Evolutionary conservation across 2,888 invertebrate genomes (phyloP).

Genomic region (Hanleya hanleyi): DNA sequence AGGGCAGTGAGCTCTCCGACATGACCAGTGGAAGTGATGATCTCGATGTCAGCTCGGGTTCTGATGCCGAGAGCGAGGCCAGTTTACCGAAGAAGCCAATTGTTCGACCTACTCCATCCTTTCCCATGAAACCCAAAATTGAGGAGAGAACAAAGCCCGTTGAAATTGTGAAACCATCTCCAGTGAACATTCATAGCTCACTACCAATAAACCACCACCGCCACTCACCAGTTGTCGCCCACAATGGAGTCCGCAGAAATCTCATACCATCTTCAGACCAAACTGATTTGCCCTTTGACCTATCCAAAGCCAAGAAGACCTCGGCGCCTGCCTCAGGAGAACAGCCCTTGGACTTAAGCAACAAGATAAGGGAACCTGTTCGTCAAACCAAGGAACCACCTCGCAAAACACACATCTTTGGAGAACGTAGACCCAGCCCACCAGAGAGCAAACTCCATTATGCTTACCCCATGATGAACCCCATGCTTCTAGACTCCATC

Average conservation of each 20-base stretch:
- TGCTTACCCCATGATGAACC: conserved; percentile 85
- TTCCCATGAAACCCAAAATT: not conserved
- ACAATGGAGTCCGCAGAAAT: not conserved
- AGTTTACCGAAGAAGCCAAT: conserved; percentile 29
- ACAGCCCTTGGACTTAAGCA: conserved; percentile 85
- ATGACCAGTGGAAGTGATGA: conserved; percentile 52
- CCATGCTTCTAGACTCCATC: conserved; percentile 74
- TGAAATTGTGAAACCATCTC: conserved; percentile 5
- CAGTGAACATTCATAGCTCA: not conserved
- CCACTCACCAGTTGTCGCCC: not conserved
- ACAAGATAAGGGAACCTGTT: conserved; percentile 80
- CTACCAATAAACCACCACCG: not conserved
- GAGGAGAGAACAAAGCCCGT: conserved; percentile 12
- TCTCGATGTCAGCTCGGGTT: conserved; percentile 47
- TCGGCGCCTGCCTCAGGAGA: conserved; percentile 74
- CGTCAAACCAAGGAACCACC: conserved; percentile 53
- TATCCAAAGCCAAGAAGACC: conserved; percentile 33
- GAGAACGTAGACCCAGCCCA: conserved; percentile 40
- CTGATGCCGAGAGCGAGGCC: conserved; percentile 58
- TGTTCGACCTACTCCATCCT: not conserved
- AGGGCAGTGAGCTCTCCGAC: conserved; percentile 41
- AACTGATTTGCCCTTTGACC: conserved; percentile 40
- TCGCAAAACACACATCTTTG: conserved; percentile 67
- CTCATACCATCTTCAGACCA: conserved; percentile 6
- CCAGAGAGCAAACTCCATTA: conserved; percentile 73